These are phyloP conservation scores for Siniperca undulata DNA, from an alignment of 2,797 vertebrate species.

Conservation along the genomic window DNA sequence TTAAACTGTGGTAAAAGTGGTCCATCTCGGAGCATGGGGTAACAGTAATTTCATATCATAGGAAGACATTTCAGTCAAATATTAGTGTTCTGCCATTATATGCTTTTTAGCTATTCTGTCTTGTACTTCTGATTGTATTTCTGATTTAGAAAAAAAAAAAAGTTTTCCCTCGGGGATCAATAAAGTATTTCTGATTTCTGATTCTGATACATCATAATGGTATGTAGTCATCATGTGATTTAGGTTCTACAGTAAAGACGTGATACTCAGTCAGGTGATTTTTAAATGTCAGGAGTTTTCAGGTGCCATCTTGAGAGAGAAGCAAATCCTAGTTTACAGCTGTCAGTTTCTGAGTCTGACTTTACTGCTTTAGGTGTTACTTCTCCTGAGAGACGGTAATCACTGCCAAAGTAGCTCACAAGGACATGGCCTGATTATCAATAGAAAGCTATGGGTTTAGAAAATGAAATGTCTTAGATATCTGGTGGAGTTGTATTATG, in stretches of 20 bases:
- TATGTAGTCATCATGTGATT: neutral
- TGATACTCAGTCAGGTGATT: neutral
- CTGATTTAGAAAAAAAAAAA: too few species aligned
- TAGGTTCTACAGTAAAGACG: neutral
- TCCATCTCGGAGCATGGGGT: neutral
- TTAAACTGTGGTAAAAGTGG: neutral
- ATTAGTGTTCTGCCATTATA: neutral
- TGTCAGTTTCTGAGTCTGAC: neutral
- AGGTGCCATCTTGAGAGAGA: neutral
- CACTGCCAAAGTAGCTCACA: neutral
- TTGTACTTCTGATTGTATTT: neutral
- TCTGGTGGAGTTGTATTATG: neutral
- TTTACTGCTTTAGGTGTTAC: neutral
- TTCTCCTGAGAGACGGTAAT: neutral
- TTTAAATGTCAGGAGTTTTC: neutral
- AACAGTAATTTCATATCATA: neutral
- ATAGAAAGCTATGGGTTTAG: neutral
- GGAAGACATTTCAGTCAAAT: neutral
- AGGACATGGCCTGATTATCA: neutral
- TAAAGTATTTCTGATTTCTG: too few species aligned
- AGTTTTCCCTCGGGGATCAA: too few species aligned
- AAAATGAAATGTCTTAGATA: neutral
- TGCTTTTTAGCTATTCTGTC: neutral
- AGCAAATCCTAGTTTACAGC: conserved; percentile 6
- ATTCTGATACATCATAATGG: too few species aligned